Evolutionary conservation across 2,113 vertebrate genomes (phyloP).

Genomic region (Cinclus mexicanus): DNA sequence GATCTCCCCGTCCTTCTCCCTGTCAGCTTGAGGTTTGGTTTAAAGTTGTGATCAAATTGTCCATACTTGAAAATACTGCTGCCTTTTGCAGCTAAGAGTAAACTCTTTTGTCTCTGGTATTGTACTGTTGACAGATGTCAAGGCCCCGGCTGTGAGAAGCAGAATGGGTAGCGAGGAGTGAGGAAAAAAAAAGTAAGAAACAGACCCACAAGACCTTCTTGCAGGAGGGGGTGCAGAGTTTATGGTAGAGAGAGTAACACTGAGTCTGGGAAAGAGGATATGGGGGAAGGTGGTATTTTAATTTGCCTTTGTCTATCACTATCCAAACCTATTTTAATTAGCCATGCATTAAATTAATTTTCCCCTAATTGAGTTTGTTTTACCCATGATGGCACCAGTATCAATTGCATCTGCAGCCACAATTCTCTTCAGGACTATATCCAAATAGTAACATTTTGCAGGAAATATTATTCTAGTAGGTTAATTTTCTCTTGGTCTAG

Average conservation of each 20-base stretch:
- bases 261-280: not conserved
- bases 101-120: not conserved
- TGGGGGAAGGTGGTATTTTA: not conserved
- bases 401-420: not conserved
- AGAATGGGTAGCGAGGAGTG: not conserved
- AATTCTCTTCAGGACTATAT: not conserved
- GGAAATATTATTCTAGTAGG: not conserved
- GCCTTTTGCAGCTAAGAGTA: not conserved
- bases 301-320: not conserved
- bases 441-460: not conserved
- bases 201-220: fast-evolving
- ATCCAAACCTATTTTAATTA: not conserved
- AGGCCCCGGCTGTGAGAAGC: not conserved
- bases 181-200: not conserved
- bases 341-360: not conserved
- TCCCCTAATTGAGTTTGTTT: not conserved
- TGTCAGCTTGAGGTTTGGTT: not conserved
- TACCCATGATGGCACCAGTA: not conserved
- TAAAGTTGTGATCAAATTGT: not conserved
- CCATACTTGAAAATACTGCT: not conserved
- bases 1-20: not conserved
- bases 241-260: not conserved
- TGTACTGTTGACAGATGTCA: fast-evolving
- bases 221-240: not conserved
- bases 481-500: not conserved